Evolutionary conservation across 1,140 invertebrate species (phyloP).

Genomic region (Tribolium madens): DNA sequence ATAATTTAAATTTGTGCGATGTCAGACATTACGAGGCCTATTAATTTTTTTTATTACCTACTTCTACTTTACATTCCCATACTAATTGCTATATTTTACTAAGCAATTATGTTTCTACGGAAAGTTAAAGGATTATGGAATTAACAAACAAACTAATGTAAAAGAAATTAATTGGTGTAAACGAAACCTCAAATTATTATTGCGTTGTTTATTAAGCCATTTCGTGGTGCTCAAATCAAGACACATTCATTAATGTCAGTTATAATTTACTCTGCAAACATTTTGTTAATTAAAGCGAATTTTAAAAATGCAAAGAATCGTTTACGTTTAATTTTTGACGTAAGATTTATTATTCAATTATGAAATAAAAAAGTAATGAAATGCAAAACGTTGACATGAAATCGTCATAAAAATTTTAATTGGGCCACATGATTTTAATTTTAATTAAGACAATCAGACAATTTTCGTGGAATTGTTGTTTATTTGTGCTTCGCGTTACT

Average conservation of each 20-base stretch:
- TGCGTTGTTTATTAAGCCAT: background rate
- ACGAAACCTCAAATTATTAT: background rate
- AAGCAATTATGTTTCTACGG: background rate
- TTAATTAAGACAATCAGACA: background rate
- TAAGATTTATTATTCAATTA: background rate
- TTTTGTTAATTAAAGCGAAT: background rate
- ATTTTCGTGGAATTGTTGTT: background rate
- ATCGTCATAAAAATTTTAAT: background rate
- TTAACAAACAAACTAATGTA: background rate
- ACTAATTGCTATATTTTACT: slow-evolving; percentile 20
- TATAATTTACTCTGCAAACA: background rate
- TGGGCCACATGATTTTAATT: background rate
- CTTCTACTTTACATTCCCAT: background rate
- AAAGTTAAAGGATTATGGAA: background rate
- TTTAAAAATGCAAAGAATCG: background rate
- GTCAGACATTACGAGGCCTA: slow-evolving; percentile 17
- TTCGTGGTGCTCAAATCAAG: background rate
- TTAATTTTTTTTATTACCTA: slow-evolving; percentile 7
- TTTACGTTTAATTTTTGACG: background rate
- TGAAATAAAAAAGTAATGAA: background rate
- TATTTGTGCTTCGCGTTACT: background rate
- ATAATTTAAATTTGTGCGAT: slow-evolving; percentile 21
- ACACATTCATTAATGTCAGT: background rate
- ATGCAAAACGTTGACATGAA: background rate
- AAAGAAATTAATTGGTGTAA: background rate